These are phyloP conservation scores for Archaeoteleia sp. DNA, from an alignment of 2,888 invertebrate genomes.

Conservation along the genomic window DNA sequence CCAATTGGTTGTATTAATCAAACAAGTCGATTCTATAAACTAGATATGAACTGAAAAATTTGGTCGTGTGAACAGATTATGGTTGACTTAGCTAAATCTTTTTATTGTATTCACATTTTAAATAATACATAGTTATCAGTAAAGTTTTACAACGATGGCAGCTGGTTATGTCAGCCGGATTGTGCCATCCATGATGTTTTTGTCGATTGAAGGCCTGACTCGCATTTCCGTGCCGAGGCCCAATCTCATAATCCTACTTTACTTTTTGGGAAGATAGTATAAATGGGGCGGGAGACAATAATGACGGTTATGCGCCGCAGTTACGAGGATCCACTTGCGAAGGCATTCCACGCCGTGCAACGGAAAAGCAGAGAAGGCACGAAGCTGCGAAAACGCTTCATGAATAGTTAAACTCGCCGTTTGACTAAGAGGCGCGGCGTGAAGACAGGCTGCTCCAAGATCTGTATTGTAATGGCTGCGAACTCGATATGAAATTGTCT, in stretches of 20 bases:
- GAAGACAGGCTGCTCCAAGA: slow-evolving; percentile 29
- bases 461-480: slow-evolving; percentile 26
- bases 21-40: no score
- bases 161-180: no score
- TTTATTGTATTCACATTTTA: no score
- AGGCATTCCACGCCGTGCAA: slow-evolving; percentile 59
- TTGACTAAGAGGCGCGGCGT: slow-evolving; percentile 39
- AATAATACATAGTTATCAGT: no score
- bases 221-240: no score
- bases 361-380: slow-evolving; percentile 55
- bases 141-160: no score
- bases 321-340: slow-evolving; percentile 56
- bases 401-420: slow-evolving; percentile 63
- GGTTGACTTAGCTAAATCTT: no score
- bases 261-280: slow-evolving; percentile 23
- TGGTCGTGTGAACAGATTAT: no score
- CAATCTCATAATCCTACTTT: slow-evolving; percentile 7
- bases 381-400: slow-evolving; percentile 63
- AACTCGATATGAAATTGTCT: slow-evolving; percentile 15
- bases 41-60: no score
- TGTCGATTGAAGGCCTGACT: no score
- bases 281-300: slow-evolving; percentile 46
- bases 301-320: slow-evolving; percentile 57
- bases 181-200: no score
- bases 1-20: no score